Base-by-base conservation (phyloP, 2,888 invertebrate species). In the Acronicta psi region DNA sequence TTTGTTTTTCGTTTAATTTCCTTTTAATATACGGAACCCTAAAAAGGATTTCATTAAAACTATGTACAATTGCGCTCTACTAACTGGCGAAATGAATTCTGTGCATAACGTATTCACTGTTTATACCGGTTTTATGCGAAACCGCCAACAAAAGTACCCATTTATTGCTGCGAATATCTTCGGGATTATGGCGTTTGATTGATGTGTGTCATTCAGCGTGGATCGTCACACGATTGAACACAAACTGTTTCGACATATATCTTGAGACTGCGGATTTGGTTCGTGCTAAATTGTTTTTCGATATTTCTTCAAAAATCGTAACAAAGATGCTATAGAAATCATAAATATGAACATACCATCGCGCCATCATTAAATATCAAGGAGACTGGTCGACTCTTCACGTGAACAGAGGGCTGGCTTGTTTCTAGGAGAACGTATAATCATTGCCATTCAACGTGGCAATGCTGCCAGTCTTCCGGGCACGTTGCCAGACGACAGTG, bases 111-210 rank as follows among this genome's bases (percentile, higher is more conserved):
- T 66, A 60, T 47, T 66, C 53, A 65, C 38, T 56, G 52, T 61
- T 65, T 44, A 72, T 61, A 23, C 49, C 29, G 9, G 37, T 60
- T 60, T 71, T 71, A 69, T 71, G 49, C 38, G 36, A 42, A 61
- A 41, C n/a, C 23, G 13, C 18, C 9, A 16, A 44, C 17, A 36
- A 23, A 47, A 70, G 46, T 46, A 54, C 40, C 43, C 41, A 34
- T 58, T 58, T 68, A 62, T 62, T 49, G 43, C 43, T 31, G 9
- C 17, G n/a, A 58, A 57, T 45, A 53, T 69, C 47, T 51, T 43
- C 41, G 17, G 60, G 45, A 52, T 67, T 67, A 56, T 52, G 50
- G 38, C 49, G 40, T 52, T 61, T 72, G 69, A 72, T 72, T 69
- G 56, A 60, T 61, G 64, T 68, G 64, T 64, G 56, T 54, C 69